These are phyloP conservation scores for Napeogenes sylphis DNA, from an alignment of 2,888 invertebrate genomes.

Conservation along the genomic window DNA sequence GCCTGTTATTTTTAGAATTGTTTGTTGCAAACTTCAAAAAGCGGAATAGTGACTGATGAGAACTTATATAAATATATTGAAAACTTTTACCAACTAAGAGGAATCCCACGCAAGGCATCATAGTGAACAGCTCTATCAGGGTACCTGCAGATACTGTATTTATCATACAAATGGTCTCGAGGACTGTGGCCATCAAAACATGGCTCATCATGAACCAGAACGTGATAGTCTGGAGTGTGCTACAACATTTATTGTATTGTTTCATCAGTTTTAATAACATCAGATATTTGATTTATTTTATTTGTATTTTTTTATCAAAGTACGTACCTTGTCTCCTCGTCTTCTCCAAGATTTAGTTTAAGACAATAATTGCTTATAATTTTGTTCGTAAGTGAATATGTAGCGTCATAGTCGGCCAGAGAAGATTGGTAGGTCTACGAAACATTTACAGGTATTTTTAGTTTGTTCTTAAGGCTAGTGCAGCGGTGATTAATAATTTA, in stretches of 20 bases:
- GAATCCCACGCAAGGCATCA: conserved; percentile 63
- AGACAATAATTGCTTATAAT: conserved; percentile 49
- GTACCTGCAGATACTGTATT: conserved; percentile 45
- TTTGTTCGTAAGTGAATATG: conserved; percentile 41
- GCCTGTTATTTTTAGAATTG: too few relatives aligned
- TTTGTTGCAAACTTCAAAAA: too few relatives aligned
- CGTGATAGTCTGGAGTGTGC: conserved; percentile 49
- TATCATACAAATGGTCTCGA: conserved; percentile 50
- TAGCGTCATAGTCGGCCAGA: conserved; percentile 45
- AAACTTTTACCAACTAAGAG: conserved; percentile 46
- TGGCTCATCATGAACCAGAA: conserved; percentile 57
- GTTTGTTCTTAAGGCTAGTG: too few relatives aligned
- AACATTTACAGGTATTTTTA: not conserved
- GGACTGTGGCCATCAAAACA: conserved; percentile 42
- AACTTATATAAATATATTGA: too few relatives aligned
- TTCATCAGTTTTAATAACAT: too few relatives aligned
- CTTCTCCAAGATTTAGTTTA: conserved; percentile 33
- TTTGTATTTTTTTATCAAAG: too few relatives aligned
- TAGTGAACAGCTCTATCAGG: conserved; percentile 52
- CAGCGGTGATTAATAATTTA: too few relatives aligned
- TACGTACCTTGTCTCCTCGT: too few relatives aligned
- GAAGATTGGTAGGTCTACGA: conserved; percentile 38
- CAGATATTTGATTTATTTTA: too few relatives aligned
- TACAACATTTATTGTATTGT: conserved; percentile 26
- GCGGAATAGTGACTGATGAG: too few relatives aligned